A percentile compares a stretch with the other conserved stretches of the same genome.
Evolutionary conservation across 1,140 invertebrate species (phyloP).

Genomic region (Drosophila ohnishii): DNA sequence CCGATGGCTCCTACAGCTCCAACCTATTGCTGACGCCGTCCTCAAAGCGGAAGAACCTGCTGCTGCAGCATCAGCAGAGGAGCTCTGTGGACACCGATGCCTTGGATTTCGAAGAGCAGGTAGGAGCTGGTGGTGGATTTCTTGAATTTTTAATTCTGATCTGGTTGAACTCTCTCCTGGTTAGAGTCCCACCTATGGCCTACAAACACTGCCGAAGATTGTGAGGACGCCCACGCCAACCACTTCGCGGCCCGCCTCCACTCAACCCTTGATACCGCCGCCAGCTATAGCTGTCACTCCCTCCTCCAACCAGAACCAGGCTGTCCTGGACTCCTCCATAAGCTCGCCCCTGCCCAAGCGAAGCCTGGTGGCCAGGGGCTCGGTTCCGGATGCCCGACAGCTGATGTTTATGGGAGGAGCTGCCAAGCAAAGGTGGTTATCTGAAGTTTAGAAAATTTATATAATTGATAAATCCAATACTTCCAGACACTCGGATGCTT

Average conservation of each 20-base stretch:
- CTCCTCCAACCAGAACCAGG: conserved; percentile 32
- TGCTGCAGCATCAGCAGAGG: conserved; percentile 91
- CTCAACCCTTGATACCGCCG: conserved; percentile 32
- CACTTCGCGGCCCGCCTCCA: conserved; percentile 31
- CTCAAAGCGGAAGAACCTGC: conserved; percentile 88
- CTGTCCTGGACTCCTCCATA: conserved; percentile 22
- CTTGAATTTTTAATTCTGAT: neutral
- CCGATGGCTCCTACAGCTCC: conserved; percentile 83
- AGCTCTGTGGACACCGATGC: conserved; percentile 93
- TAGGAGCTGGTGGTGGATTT: conserved; percentile 36
- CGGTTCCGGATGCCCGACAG: conserved; percentile 63
- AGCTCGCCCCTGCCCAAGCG: conserved; percentile 62
- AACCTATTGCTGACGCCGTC: conserved; percentile 88
- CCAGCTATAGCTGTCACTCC: conserved; percentile 66
- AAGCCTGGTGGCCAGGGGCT: conserved; percentile 51
- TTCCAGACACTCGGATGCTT: conserved; percentile 64
- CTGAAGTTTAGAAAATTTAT: too few species aligned
- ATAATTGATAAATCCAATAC: neutral
- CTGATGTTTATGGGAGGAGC: conserved; percentile 56
- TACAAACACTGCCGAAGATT: conserved; percentile 70
- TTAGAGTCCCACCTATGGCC: conserved; percentile 74
- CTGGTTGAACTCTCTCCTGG: neutral
- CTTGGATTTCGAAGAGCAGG: conserved; percentile 88
- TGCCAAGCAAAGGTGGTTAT: conserved; percentile 57
- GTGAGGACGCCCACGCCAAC: conserved; percentile 65